phyloP scores from a whole-genome alignment of 2,113 vertebrate species.

The Eretmochelys imbricata region DNA sequence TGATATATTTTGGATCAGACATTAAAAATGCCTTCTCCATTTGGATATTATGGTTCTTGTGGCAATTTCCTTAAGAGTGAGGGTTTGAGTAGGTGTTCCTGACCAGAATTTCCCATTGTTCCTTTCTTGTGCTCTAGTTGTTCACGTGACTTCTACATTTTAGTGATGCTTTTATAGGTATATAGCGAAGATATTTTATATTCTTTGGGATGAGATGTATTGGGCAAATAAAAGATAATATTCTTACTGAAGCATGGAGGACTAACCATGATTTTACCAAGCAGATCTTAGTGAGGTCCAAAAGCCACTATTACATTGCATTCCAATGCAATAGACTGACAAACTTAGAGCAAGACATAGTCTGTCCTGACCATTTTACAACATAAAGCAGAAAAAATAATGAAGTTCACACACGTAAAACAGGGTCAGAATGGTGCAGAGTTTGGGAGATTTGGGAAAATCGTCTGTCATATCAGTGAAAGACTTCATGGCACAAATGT shows the following conservation, averaged over 20 bases:
- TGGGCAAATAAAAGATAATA: slow-evolving; percentile 14
- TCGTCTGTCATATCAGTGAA: not conserved
- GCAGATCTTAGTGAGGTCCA: not conserved
- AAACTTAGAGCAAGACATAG: not conserved
- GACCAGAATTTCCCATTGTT: not conserved
- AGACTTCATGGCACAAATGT: not conserved
- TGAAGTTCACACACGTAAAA: not conserved
- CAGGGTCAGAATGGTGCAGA: not conserved
- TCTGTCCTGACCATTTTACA: not conserved
- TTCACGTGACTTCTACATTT: not conserved
- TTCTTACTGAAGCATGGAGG: not conserved
- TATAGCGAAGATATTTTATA: not conserved
- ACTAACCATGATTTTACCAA: not conserved
- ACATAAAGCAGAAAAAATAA: not conserved
- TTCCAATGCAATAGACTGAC: not conserved
- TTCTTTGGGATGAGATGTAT: not conserved
- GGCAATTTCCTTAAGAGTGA: not conserved
- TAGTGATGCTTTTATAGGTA: not conserved
- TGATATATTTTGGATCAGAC: not conserved
- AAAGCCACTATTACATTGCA: not conserved
- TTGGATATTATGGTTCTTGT: not conserved
- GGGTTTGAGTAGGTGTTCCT: not conserved
- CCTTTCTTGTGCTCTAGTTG: not conserved
- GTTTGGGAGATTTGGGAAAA: not conserved
- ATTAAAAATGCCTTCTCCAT: not conserved